Conservation (phyloP, 2,113 vertebrate genomes). For the Upupa epops region DNA sequence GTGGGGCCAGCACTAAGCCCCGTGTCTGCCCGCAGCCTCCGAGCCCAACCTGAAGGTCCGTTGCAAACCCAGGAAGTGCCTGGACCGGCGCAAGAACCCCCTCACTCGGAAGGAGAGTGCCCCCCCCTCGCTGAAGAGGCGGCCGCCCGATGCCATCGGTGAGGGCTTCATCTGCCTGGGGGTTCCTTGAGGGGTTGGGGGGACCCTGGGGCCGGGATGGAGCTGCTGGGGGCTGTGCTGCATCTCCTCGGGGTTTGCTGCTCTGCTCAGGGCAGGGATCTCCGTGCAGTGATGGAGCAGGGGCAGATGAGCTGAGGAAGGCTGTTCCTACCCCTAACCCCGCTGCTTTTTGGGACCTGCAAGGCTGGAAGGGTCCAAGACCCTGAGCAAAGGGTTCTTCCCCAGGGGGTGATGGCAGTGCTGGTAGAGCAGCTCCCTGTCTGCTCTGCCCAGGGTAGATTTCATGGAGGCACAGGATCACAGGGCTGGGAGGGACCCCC, state of each 20-base stretch:
- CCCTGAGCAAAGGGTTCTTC: not conserved
- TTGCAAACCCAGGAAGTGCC: slow-evolving; percentile 89
- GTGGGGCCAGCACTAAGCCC: not conserved
- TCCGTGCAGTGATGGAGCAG: not conserved
- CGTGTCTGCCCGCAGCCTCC: slow-evolving; percentile 73
- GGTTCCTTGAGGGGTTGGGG: not conserved
- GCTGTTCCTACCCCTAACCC: not conserved
- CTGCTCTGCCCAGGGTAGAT: not conserved
- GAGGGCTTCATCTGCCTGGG: not conserved
- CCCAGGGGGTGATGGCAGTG: fast-evolving
- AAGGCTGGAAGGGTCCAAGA: not conserved
- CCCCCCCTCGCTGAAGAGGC: slow-evolving; percentile 82
- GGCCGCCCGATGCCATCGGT: slow-evolving; percentile 82
- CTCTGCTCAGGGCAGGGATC: not conserved
- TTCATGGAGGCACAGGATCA: too few species aligned
- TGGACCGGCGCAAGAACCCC: slow-evolving; percentile 88
- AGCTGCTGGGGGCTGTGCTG: too few species aligned
- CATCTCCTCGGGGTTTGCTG: too few species aligned
- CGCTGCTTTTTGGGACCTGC: not conserved
- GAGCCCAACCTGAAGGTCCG: slow-evolving; percentile 94
- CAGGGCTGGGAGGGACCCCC: too few species aligned
- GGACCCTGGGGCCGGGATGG: too few species aligned
- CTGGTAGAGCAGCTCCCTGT: not conserved
- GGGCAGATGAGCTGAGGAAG: not conserved
- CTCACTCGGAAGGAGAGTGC: slow-evolving; percentile 90